These are phyloP conservation scores for Coturnix japonica DNA, from an alignment of 2,113 vertebrate genomes.

Conservation along the genomic window DNA sequence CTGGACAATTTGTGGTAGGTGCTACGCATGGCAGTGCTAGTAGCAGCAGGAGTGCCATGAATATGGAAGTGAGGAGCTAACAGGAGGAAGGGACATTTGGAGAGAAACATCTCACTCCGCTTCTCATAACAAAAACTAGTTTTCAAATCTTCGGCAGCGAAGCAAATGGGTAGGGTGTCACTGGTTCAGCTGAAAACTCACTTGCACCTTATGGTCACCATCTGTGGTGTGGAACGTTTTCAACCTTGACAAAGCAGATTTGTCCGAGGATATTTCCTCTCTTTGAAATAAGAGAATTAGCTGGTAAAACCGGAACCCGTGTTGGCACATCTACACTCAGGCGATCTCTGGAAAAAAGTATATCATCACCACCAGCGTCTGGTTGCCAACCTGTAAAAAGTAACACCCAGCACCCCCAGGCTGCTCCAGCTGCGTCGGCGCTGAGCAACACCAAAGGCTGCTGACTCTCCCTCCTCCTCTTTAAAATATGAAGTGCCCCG, in stretches of 20 bases:
- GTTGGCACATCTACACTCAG: constrained; percentile 73
- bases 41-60: constrained; percentile 72
- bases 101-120: constrained; percentile 62
- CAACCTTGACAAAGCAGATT: constrained; percentile 78
- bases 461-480: constrained; percentile 69
- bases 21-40: constrained; percentile 63
- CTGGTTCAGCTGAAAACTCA: constrained; percentile 72
- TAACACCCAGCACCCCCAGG: neutral
- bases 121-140: constrained; percentile 73
- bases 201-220: constrained; percentile 76
- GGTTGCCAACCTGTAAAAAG: constrained; percentile 71
- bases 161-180: constrained; percentile 76
- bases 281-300: constrained; percentile 77
- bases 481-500: constrained; percentile 68
- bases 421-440: constrained; percentile 71
- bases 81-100: constrained; percentile 70
- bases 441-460: constrained; percentile 70
- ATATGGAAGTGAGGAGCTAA: constrained; percentile 71
- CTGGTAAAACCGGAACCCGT: constrained; percentile 70
- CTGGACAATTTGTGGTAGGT: constrained; percentile 69
- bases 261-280: constrained; percentile 75
- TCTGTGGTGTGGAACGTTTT: constrained; percentile 76
- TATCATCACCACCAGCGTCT: constrained; percentile 51
- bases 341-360: constrained; percentile 27
- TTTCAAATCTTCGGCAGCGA: constrained; percentile 70